Evolutionary conservation across 2,888 invertebrate species (phyloP), one percentile per base, ranked within the genome.

Genomic region (Caenorhabditis doughertyi): DNA sequence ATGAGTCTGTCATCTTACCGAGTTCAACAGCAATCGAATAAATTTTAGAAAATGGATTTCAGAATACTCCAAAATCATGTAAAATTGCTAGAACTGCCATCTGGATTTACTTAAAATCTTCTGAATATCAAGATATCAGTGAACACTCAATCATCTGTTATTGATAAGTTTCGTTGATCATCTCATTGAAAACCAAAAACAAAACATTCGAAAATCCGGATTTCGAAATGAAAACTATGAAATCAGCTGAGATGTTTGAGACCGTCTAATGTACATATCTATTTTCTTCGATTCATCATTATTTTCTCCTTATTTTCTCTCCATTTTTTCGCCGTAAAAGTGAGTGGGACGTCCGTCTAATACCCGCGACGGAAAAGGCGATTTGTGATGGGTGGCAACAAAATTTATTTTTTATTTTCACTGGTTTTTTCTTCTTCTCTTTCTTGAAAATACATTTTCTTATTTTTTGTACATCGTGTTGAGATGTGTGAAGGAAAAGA

Each of bases 301-400:
- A 47, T 11, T 47, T 32, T 49, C 18, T n/a, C n/a, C 32, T 47
- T 44, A 25, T 16, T 5, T 42, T 42, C 27, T 27, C 25, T 60
- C 42, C n/a, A 21, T 44, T 25, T 62, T 62, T 62, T 62, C 25
- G 3, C 42, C 55, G n/a, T 55, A n/a, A 55, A 55, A 55, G 7
- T 55, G 55, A 55, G 44, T 62, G 42, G 27, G 47, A 44, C 60
- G 23, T 16, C 39, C 23, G 39, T 62, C 21, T 47, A 49, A 64
- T 49, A 47, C 60, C 60, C 18, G 23, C 23, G 16, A 56, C 56
- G 56, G 60, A 60, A 60, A 62, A 64, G 49, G 47, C 64, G 64
- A 64, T 64, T 64, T 64, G 64, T 49, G 64, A 64, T 64, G 64
- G 47, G 64, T 49, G 62, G 47, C 27, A 18, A 62, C 44, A 62